Percentiles rank a stretch among this genome's conserved stretches.
Conservation (phyloP, 2,113 vertebrate species). For the Amblyopsis rosae region DNA sequence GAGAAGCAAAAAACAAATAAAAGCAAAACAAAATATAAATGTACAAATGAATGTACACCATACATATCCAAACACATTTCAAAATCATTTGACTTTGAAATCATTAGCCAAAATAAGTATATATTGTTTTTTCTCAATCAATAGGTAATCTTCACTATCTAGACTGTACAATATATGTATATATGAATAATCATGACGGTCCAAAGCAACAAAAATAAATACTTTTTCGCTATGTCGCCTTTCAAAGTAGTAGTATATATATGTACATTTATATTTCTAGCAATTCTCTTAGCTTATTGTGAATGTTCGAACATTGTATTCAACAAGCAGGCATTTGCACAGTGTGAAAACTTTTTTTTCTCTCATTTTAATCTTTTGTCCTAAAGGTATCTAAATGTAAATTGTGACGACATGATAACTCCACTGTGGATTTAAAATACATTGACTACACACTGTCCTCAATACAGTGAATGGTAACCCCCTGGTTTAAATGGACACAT, state of each 20-base stretch:
- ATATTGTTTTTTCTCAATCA: conserved; percentile 67
- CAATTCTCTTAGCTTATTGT: conserved; percentile 81
- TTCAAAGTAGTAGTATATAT: conserved; percentile 81
- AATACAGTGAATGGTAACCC: conserved; percentile 59
- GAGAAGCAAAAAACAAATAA: conserved; percentile 53
- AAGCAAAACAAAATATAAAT: conserved; percentile 57
- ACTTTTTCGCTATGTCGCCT: conserved; percentile 82
- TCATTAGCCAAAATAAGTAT: conserved; percentile 81
- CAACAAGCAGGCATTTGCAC: conserved; percentile 80
- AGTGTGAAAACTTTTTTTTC: conserved; percentile 43
- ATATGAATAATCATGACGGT: conserved; percentile 80
- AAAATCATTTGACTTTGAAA: conserved; percentile 75
- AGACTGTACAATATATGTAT: conserved; percentile 78
- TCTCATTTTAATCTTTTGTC: conserved; percentile 30
- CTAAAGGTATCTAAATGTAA: conserved; percentile 51
- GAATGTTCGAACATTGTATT: conserved; percentile 76
- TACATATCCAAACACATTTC: conserved; percentile 76
- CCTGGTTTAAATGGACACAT: conserved; percentile 47
- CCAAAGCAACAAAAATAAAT: conserved; percentile 90
- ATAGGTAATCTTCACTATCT: conserved; percentile 65
- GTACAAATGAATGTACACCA: conserved; percentile 78
- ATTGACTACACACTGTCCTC: conserved; percentile 20
- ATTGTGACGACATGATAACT: conserved; percentile 39
- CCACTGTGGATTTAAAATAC: conserved; percentile 35
- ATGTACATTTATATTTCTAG: conserved; percentile 80